Conservation (phyloP, 1,140 invertebrate genomes). For the Nasonia giraulti region DNA sequence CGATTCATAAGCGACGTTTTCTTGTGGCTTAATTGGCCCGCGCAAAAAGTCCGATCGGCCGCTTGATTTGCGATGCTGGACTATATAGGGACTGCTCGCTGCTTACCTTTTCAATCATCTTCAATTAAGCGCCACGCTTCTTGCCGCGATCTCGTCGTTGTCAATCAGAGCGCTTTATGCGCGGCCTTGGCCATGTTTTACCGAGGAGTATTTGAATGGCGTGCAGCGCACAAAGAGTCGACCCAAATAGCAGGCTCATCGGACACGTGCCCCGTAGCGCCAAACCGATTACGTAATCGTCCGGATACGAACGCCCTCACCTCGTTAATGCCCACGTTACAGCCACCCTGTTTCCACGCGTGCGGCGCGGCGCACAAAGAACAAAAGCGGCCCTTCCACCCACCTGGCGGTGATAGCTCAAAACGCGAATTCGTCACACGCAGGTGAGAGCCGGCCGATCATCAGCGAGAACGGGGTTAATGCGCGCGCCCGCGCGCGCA, state of each 20-base stretch:
- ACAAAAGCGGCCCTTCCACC: not conserved
- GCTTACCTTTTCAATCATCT: not conserved
- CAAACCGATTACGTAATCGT: slow-evolving; percentile 21
- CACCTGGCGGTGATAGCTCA: not conserved
- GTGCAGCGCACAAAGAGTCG: not conserved
- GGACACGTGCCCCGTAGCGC: not conserved
- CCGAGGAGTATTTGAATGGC: not conserved
- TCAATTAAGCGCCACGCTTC: not conserved
- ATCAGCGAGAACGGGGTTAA: no score
- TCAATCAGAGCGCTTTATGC: not conserved
- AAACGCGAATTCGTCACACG: slow-evolving; percentile 5
- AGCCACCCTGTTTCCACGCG: not conserved
- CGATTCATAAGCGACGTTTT: slow-evolving; percentile 10
- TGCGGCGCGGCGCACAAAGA: not conserved
- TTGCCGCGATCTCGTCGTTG: no score
- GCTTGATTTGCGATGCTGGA: slow-evolving; percentile 3
- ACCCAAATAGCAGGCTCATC: not conserved
- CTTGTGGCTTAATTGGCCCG: slow-evolving; percentile 17
- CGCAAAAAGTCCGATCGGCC: not conserved
- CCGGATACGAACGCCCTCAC: not conserved
- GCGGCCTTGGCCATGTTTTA: no score
- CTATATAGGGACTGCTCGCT: not conserved
- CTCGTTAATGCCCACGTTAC: not conserved
- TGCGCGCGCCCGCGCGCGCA: not conserved
- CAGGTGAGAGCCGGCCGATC: not conserved